These are phyloP conservation scores for Gobius niger DNA, from an alignment of 2,113 vertebrate genomes.

Conservation along the genomic window DNA sequence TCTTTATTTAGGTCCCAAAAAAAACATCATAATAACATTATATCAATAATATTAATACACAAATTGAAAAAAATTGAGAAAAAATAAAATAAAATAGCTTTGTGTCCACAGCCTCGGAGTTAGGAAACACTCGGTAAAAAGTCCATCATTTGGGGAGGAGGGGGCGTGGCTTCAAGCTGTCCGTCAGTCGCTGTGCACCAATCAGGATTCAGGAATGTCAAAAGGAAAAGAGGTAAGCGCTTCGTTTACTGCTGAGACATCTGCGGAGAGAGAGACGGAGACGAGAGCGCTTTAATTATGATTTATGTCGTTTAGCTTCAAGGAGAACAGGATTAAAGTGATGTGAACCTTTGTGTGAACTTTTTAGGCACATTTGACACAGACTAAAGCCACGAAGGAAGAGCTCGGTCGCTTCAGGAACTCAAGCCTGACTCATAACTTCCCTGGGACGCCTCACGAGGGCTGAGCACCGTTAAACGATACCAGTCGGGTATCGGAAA, in stretches of 20 bases:
- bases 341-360: too few relatives aligned
- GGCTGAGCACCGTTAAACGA: too few relatives aligned
- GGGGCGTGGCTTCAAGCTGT: slow-evolving; percentile 73
- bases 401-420: too few relatives aligned
- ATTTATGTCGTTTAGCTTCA: too few relatives aligned
- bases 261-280: slow-evolving; percentile 32
- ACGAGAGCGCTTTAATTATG: too few relatives aligned
- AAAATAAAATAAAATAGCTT: slow-evolving; percentile 75
- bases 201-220: slow-evolving; percentile 82
- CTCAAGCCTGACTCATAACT: too few relatives aligned
- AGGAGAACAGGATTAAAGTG: too few relatives aligned
- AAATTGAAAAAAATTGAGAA: slow-evolving; percentile 67
- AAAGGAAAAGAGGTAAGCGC: slow-evolving; percentile 64
- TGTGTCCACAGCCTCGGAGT: slow-evolving; percentile 72
- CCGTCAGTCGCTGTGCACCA: slow-evolving; percentile 71
- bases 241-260: slow-evolving; percentile 76
- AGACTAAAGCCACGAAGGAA: too few relatives aligned
- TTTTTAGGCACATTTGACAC: too few relatives aligned
- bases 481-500: too few relatives aligned
- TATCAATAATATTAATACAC: slow-evolving; percentile 83
- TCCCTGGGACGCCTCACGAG: too few relatives aligned
- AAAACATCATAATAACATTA: slow-evolving; percentile 83
- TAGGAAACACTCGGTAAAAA: slow-evolving; percentile 62
- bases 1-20: slow-evolving; percentile 82
- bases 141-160: slow-evolving; percentile 56